phyloP scores from a whole-genome alignment of 2,113 vertebrate species.

The Rhegmatorhina hoffmannsi region DNA sequence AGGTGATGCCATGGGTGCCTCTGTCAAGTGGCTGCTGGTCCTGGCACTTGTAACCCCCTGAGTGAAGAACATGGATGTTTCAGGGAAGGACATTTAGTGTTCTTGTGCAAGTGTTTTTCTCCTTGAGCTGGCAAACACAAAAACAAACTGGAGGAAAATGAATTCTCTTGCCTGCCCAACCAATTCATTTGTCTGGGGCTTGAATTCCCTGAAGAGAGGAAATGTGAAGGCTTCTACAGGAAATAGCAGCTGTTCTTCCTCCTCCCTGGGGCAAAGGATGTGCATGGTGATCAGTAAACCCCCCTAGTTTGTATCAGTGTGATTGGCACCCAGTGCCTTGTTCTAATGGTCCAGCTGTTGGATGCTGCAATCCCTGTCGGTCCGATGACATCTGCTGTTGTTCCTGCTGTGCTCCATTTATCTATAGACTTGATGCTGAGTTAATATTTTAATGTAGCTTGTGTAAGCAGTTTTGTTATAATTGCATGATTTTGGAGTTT shows the following conservation, averaged over 20 bases:
- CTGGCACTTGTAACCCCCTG: background rate
- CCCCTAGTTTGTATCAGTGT: background rate
- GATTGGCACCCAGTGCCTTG: conserved; percentile 39
- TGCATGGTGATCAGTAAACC: background rate
- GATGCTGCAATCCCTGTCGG: background rate
- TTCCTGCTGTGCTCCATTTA: background rate
- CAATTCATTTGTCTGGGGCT: background rate
- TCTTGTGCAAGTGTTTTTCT: conserved; percentile 32
- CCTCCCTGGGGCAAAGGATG: conserved; percentile 4
- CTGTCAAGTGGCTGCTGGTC: background rate
- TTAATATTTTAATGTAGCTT: background rate
- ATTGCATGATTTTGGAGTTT: background rate
- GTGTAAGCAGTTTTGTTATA: background rate
- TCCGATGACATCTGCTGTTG: background rate
- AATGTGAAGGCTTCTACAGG: background rate
- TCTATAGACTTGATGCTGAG: background rate
- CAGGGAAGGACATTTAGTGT: background rate
- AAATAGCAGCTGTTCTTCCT: conserved; percentile 60
- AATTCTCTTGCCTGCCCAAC: conserved; percentile 38
- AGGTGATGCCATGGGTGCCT: background rate
- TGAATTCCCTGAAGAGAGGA: conserved; percentile 56
- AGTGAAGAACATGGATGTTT: background rate
- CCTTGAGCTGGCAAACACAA: conserved; percentile 26
- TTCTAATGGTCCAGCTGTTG: conserved; percentile 23
- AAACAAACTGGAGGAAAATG: conserved; percentile 16